Evolutionary conservation across 2,113 vertebrate species (phyloP).

Genomic region (Xenopus borealis): DNA sequence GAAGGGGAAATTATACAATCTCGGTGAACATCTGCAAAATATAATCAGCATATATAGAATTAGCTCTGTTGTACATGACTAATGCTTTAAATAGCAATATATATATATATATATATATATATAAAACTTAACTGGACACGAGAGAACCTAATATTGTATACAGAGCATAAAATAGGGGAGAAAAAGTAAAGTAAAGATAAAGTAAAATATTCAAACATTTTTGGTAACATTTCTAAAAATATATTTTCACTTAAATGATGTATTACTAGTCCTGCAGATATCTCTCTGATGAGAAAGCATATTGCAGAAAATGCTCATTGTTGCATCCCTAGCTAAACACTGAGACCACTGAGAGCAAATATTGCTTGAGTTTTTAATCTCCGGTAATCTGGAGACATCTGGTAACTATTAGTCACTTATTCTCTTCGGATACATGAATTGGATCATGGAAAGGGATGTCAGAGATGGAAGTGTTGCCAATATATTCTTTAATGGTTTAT

Average conservation of each 20-base stretch:
- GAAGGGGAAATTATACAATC: no score
- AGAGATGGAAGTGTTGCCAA: constrained; percentile 9
- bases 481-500: constrained; percentile 34
- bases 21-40: no score
- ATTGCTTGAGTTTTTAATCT: constrained; percentile 30
- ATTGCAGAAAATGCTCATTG: not conserved
- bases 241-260: not conserved
- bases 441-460: constrained; percentile 30
- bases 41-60: no score
- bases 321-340: constrained; percentile 13
- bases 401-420: constrained; percentile 26
- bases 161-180: no score
- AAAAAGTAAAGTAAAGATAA: no score
- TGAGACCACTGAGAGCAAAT: constrained; percentile 24
- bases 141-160: no score
- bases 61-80: no score
- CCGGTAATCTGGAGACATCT: constrained; percentile 41
- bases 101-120: no score
- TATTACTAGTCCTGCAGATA: not conserved
- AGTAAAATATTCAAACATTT: no score
- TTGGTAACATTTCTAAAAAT: not conserved
- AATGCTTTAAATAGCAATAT: no score
- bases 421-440: constrained; percentile 29
- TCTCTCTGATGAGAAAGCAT: not conserved
- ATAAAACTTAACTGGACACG: no score